These are phyloP conservation scores for Lepas anatifera DNA, from an alignment of 2,888 invertebrate species.

Conservation along the genomic window DNA sequence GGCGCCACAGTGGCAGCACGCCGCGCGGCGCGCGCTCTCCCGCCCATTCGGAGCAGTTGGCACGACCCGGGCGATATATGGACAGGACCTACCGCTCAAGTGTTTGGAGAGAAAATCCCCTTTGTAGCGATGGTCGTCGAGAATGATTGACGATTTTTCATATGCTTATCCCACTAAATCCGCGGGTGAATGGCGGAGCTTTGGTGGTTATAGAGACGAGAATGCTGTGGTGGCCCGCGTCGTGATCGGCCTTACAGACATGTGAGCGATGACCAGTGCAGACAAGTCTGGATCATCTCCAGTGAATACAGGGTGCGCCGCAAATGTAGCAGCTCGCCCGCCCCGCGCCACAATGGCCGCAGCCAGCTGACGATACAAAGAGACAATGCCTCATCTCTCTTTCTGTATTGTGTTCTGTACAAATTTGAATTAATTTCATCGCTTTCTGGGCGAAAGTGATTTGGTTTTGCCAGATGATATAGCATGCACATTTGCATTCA, in stretches of 20 bases:
- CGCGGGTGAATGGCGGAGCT: not conserved
- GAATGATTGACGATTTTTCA: constrained; percentile 12
- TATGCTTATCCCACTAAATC: constrained; percentile 11
- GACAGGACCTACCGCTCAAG: not conserved
- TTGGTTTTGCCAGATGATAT: too few species aligned
- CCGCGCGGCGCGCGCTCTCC: not conserved
- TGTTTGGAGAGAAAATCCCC: constrained; percentile 12
- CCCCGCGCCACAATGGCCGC: not conserved
- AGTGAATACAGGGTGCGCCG: not conserved
- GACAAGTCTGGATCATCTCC: not conserved
- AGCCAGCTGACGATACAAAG: too few species aligned
- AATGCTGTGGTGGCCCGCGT: not conserved
- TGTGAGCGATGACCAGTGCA: not conserved
- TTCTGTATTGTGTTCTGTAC: too few species aligned
- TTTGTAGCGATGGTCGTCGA: not conserved
- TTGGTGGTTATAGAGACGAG: constrained; percentile 1
- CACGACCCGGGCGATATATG: not conserved
- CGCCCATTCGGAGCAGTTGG: not conserved
- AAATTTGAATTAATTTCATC: too few species aligned
- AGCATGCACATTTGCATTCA: too few species aligned
- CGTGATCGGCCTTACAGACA: not conserved
- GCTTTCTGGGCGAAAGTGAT: too few species aligned
- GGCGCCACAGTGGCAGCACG: not conserved
- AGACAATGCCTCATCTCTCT: too few species aligned
- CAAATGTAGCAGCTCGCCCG: not conserved